phyloP scores from a whole-genome alignment of 2,113 vertebrate genomes.

The Cynoglossus semilaevis region DNA sequence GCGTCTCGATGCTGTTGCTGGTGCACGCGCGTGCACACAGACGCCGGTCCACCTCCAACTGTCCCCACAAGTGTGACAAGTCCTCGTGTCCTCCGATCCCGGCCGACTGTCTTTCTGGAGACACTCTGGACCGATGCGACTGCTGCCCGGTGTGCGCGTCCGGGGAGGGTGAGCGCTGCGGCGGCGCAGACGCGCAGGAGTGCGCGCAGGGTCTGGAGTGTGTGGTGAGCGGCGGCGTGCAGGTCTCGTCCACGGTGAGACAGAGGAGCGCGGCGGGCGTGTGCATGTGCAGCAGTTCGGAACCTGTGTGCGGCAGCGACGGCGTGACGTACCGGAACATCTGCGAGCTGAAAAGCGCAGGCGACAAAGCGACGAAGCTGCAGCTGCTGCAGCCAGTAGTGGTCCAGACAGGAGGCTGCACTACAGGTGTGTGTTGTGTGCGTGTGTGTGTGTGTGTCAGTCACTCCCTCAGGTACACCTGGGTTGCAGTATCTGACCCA shows the following conservation, averaged over 20 bases:
- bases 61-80: constrained; percentile 80
- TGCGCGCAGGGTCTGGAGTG: constrained; percentile 87
- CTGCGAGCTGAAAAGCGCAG: constrained; percentile 87
- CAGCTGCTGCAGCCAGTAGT: constrained; percentile 83
- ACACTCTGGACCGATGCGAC: constrained; percentile 81
- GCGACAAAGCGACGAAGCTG: constrained; percentile 74
- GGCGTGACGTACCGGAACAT: constrained; percentile 84
- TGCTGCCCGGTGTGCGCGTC: constrained; percentile 88
- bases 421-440: constrained; percentile 74
- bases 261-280: constrained; percentile 76
- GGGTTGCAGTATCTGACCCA: too few species aligned
- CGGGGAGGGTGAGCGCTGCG: constrained; percentile 84
- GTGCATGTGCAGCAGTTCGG: constrained; percentile 80
- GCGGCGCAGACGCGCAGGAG: constrained; percentile 66
- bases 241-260: constrained; percentile 80
- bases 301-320: constrained; percentile 92
- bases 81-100: constrained; percentile 76
- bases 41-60: constrained; percentile 56
- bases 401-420: constrained; percentile 90
- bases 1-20: constrained; percentile 40
- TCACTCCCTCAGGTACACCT: too few species aligned
- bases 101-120: constrained; percentile 72
- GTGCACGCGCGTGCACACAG: constrained; percentile 42
- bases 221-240: constrained; percentile 72
- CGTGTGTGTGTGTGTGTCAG: constrained; percentile 60